phyloP scores from a whole-genome alignment of 1,140 invertebrate genomes.

The Drosophila elegans region DNA sequence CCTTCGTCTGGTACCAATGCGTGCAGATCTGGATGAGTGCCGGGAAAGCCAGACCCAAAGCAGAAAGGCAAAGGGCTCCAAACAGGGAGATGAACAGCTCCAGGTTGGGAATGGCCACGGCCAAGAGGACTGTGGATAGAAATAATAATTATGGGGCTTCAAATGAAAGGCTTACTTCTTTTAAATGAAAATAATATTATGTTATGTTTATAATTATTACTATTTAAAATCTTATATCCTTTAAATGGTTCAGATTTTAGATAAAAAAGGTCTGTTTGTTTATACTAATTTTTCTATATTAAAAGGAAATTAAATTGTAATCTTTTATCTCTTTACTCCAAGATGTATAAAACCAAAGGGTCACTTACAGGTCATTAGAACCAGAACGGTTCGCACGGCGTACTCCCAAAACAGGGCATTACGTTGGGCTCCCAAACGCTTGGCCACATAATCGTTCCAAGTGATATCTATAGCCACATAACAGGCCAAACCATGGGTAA shows the following conservation, averaged over 20 bases:
- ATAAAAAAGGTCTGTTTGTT: no score
- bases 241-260: no score
- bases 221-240: no score
- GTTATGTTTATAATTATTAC: no score
- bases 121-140: conserved; percentile 89
- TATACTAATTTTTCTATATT: no score
- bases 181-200: no score
- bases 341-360: no score
- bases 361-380: conserved; percentile 92
- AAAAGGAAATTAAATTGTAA: no score
- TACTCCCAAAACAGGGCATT: conserved; percentile 88
- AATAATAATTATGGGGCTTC: background rate
- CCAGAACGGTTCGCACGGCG: conserved; percentile 88
- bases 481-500: conserved; percentile 92
- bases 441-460: conserved; percentile 89
- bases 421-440: conserved; percentile 78
- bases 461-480: conserved; percentile 95
- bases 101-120: conserved; percentile 91
- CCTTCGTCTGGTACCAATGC: conserved; percentile 87
- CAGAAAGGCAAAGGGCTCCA: conserved; percentile 93
- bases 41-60: conserved; percentile 94
- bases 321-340: no score
- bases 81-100: conserved; percentile 96
- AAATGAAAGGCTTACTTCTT: no score
- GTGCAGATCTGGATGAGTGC: conserved; percentile 91